Evolutionary conservation across 1,140 invertebrate species (phyloP).

Genomic region (Cyclina sinensis): DNA sequence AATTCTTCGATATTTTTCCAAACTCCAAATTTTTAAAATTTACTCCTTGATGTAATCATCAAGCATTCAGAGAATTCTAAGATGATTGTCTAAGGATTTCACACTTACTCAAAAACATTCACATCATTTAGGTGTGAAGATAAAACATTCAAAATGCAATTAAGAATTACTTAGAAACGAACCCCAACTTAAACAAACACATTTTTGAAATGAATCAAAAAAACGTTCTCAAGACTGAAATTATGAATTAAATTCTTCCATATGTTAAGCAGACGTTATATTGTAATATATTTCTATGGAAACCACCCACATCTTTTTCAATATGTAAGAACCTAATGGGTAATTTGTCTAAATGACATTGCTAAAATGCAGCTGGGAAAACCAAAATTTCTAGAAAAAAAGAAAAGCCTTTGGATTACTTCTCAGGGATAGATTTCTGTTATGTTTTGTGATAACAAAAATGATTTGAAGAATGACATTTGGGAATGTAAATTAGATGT

Average conservation of each 20-base stretch:
- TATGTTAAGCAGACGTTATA: background rate
- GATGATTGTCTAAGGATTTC: too few relatives aligned
- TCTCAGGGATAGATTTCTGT: background rate
- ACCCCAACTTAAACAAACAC: too few relatives aligned
- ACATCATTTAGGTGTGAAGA: too few relatives aligned
- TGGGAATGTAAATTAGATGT: background rate
- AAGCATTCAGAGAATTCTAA: too few relatives aligned
- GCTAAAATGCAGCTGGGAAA: constrained; percentile 16
- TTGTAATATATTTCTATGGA: background rate
- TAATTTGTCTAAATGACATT: constrained; percentile 39
- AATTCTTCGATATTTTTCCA: too few relatives aligned
- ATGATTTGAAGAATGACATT: background rate
- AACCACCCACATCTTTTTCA: constrained; percentile 31
- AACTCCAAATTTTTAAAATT: too few relatives aligned
- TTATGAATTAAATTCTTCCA: constrained; percentile 1
- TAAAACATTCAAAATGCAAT: too few relatives aligned
- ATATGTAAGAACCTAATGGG: background rate
- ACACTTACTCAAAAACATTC: too few relatives aligned
- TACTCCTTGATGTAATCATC: too few relatives aligned
- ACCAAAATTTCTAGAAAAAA: background rate
- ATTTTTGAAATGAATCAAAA: too few relatives aligned
- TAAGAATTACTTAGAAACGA: too few relatives aligned
- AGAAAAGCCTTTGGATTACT: background rate
- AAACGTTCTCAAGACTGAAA: background rate
- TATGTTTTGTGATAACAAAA: background rate